Evolutionary conservation across 1,140 invertebrate species (phyloP).

Genomic region (Xylocopa sonorina): DNA sequence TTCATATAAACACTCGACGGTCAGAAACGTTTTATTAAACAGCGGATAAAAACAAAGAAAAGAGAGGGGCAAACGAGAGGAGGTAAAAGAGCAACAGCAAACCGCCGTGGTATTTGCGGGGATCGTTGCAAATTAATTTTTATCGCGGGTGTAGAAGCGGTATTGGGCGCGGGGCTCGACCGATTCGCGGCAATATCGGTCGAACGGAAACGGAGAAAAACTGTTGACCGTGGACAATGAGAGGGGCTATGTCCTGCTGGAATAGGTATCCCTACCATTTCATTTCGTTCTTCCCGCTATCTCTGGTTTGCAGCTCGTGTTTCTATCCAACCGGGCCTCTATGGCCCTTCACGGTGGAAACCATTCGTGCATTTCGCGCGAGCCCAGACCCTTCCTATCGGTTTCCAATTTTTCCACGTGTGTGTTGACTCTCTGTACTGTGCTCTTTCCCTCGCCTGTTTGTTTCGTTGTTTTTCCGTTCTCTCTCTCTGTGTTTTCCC

Average conservation of each 20-base stretch:
- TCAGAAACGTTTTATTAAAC: slow-evolving; percentile 8
- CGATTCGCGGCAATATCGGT: slow-evolving; percentile 30
- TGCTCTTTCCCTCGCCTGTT: background rate
- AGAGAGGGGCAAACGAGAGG: too few species aligned
- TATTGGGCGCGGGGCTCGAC: background rate
- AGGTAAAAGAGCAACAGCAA: background rate
- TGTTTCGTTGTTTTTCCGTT: background rate
- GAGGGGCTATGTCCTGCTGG: background rate
- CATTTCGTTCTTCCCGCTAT: background rate
- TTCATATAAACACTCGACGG: background rate
- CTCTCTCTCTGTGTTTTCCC: background rate
- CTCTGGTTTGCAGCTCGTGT: slow-evolving; percentile 10
- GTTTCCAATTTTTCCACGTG: slow-evolving; percentile 38
- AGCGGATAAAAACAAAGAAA: background rate
- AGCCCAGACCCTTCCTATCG: slow-evolving; percentile 2
- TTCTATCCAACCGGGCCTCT: background rate
- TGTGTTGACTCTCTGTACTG: background rate
- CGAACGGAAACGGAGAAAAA: slow-evolving; percentile 6
- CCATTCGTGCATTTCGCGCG: slow-evolving; percentile 6
- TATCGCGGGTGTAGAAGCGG: background rate
- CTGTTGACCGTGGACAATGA: slow-evolving; percentile 4
- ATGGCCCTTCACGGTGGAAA: background rate
- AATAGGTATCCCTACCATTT: slow-evolving; percentile 15
- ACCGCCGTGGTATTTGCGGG: background rate
- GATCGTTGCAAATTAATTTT: slow-evolving; percentile 52